A percentile compares a stretch with the other conserved stretches of the same genome.
phyloP scores from a whole-genome alignment of 1,140 invertebrate genomes.

The Brachionus koreanus region DNA sequence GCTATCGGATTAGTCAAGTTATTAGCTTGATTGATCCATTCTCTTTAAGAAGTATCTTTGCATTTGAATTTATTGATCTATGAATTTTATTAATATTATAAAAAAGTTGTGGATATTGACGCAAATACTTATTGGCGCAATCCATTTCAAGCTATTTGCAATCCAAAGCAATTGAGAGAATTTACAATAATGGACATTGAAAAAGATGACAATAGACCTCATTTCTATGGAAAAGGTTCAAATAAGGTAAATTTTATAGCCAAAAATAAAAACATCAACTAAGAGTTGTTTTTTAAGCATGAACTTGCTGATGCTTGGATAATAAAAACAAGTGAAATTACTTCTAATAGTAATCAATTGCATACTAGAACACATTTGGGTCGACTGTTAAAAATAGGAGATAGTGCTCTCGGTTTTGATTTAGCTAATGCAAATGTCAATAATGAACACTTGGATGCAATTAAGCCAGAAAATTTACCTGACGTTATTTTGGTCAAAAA shows the following conservation, averaged over 20 bases:
- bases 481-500: constrained; percentile 93
- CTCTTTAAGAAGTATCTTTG: constrained; percentile 73
- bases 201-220: constrained; percentile 67
- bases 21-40: constrained; percentile 89
- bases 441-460: constrained; percentile 77
- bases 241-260: constrained; percentile 49
- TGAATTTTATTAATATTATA: not conserved
- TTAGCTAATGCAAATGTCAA: constrained; percentile 83
- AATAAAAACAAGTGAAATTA: constrained; percentile 80
- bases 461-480: constrained; percentile 67
- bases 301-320: constrained; percentile 88
- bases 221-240: constrained; percentile 48
- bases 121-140: constrained; percentile 76
- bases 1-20: constrained; percentile 78
- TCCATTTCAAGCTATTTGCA: constrained; percentile 79
- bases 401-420: constrained; percentile 84
- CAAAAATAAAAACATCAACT: not conserved
- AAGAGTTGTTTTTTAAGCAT: constrained; percentile 64
- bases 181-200: constrained; percentile 94
- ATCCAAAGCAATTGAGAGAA: constrained; percentile 83
- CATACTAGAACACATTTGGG: constrained; percentile 79
- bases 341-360: constrained; percentile 63
- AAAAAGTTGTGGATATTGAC: constrained; percentile 77
- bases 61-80: not conserved
- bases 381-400: constrained; percentile 84